Percentiles rank a stretch among this genome's conserved stretches.
phyloP scores from a whole-genome alignment of 2,888 invertebrate species.

The Abscondita cerata region DNA sequence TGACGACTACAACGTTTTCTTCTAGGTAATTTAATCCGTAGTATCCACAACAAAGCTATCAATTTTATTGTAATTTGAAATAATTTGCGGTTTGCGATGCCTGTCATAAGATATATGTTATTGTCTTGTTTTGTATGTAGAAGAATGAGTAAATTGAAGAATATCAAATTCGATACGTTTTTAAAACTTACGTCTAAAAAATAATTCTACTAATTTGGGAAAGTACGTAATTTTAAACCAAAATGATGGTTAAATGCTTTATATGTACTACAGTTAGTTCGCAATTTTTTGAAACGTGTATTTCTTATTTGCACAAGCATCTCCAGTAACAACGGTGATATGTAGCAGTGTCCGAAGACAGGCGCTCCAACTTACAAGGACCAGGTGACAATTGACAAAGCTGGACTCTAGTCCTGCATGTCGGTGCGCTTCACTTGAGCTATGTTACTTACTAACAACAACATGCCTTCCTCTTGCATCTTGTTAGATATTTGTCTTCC shows the following conservation, averaged over 20 bases:
- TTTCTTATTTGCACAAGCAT: conserved; percentile 36
- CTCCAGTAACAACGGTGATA: conserved; percentile 48
- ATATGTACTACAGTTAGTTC: conserved; percentile 8
- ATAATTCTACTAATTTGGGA: too few relatives aligned
- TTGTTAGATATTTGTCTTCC: conserved; percentile 57
- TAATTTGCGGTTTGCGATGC: conserved; percentile 29
- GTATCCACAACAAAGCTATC: conserved; percentile 20
- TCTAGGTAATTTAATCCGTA: conserved; percentile 22
- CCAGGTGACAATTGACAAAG: conserved; percentile 60
- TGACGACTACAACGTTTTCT: conserved; percentile 15
- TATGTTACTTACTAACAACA: conserved; percentile 56
- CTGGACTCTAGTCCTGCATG: conserved; percentile 55
- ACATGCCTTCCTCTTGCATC: conserved; percentile 54
- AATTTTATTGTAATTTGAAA: conserved; percentile 31
- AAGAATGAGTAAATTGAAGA: conserved; percentile 10
- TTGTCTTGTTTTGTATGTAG: conserved; percentile 23
- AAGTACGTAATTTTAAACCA: too few relatives aligned
- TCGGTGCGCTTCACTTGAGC: conserved; percentile 55
- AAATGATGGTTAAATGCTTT: background rate
- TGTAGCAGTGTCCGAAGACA: conserved; percentile 53
- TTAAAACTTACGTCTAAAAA: too few relatives aligned
- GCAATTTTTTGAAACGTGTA: conserved; percentile 37
- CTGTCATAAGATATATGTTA: conserved; percentile 26
- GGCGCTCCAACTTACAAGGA: conserved; percentile 46
- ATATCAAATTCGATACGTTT: too few relatives aligned